Evolutionary conservation across 1,140 invertebrate species (phyloP).

Genomic region (Notospermus geniculatus): DNA sequence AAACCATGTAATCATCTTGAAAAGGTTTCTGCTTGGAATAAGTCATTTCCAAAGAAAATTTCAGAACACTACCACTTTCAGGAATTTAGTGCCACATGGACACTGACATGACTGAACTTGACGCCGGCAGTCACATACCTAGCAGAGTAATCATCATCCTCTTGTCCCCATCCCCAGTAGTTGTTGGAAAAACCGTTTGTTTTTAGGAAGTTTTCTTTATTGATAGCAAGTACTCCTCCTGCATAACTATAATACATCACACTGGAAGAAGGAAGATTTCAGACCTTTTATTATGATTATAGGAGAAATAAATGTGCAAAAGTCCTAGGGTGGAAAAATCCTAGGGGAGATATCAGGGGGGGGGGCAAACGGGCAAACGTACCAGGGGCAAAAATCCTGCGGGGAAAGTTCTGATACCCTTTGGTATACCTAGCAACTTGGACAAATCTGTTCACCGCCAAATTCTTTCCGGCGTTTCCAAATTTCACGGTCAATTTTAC

Average conservation of each 20-base stretch:
- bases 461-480: slow-evolving; percentile 1
- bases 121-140: slow-evolving; percentile 39
- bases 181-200: slow-evolving; percentile 92
- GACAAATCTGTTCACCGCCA: background rate
- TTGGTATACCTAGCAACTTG: background rate
- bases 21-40: too few species aligned
- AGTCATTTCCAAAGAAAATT: too few species aligned
- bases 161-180: slow-evolving; percentile 77
- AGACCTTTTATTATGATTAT: too few species aligned
- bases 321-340: too few species aligned
- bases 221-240: slow-evolving; percentile 50
- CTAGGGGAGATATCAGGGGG: too few species aligned
- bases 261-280: slow-evolving; percentile 30
- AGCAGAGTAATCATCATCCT: slow-evolving; percentile 54
- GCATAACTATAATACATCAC: slow-evolving; percentile 52
- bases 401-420: background rate
- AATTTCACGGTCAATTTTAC: too few species aligned
- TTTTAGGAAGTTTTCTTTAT: slow-evolving; percentile 64
- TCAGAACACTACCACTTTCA: too few species aligned
- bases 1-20: too few species aligned
- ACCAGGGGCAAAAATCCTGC: background rate
- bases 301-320: too few species aligned
- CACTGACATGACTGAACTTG: too few species aligned
- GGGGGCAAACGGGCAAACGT: too few species aligned
- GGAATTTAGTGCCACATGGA: too few species aligned